Percentiles rank a stretch among this genome's conserved stretches.
phyloP scores from a whole-genome alignment of 2,888 invertebrate species.

The Dicycla oo region DNA sequence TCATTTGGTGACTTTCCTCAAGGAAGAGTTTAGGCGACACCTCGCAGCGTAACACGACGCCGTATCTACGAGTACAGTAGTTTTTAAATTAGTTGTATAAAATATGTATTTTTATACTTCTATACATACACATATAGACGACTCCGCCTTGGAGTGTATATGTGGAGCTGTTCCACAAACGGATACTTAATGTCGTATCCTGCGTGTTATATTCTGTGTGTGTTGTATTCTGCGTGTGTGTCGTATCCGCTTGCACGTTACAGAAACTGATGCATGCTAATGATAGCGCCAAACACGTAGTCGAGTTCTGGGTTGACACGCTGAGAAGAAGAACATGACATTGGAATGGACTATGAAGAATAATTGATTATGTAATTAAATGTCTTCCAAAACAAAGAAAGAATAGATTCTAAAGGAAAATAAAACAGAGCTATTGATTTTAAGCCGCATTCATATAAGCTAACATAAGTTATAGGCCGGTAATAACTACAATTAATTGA shows the following conservation, averaged over 20 bases:
- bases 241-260: too few species aligned
- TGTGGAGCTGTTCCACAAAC: background rate
- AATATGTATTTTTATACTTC: too few species aligned
- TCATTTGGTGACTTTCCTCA: too few species aligned
- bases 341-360: background rate
- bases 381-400: background rate
- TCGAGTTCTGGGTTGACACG: background rate
- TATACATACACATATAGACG: too few species aligned
- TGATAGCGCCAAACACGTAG: background rate
- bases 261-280: background rate
- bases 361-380: background rate
- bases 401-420: conserved; percentile 17
- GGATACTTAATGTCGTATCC: too few species aligned
- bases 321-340: background rate
- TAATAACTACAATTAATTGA: conserved; percentile 61
- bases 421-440: conserved; percentile 40
- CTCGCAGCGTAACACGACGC: too few species aligned
- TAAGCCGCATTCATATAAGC: conserved; percentile 40
- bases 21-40: too few species aligned
- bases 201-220: too few species aligned
- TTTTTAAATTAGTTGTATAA: too few species aligned
- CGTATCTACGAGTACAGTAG: too few species aligned
- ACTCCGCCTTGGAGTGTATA: background rate
- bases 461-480: conserved; percentile 35
- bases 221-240: too few species aligned